A percentile compares a stretch with the other conserved stretches of the same genome.
Evolutionary conservation across 2,113 vertebrate genomes (phyloP).

Genomic region (Osmerus mordax): DNA sequence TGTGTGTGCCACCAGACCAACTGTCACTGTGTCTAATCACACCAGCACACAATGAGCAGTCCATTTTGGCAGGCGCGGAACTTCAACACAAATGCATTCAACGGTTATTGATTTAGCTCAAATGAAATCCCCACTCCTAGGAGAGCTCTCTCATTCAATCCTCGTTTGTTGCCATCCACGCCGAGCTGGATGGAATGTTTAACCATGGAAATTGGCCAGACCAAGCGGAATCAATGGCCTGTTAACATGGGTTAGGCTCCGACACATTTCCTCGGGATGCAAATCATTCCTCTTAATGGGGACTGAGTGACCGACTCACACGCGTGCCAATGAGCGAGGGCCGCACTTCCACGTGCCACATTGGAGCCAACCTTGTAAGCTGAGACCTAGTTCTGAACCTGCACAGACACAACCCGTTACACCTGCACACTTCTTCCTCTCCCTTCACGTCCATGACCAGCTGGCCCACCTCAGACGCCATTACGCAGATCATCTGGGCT

Average conservation of each 20-base stretch:
- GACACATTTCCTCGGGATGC: background rate
- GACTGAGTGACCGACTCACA: background rate
- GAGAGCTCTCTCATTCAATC: background rate
- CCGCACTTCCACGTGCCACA: too few relatives aligned
- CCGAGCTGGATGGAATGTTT: background rate
- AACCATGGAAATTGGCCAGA: background rate
- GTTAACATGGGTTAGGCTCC: background rate
- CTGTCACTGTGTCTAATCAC: too few relatives aligned
- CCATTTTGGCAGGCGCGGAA: background rate
- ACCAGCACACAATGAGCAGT: background rate
- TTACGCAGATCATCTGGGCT: background rate
- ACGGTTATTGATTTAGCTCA: background rate
- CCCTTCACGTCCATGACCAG: background rate
- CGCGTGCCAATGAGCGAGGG: too few relatives aligned
- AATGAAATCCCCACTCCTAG: background rate
- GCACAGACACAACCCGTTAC: background rate
- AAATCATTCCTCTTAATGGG: background rate
- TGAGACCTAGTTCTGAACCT: background rate
- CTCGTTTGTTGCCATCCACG: background rate
- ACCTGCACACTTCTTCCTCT: background rate
- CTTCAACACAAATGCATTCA: background rate
- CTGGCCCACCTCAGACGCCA: background rate
- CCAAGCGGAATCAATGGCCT: background rate
- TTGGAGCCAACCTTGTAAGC: background rate
- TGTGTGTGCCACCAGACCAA: too few relatives aligned